phyloP scores from a whole-genome alignment of 2,888 invertebrate species.

The Alloplasta piceator region DNA sequence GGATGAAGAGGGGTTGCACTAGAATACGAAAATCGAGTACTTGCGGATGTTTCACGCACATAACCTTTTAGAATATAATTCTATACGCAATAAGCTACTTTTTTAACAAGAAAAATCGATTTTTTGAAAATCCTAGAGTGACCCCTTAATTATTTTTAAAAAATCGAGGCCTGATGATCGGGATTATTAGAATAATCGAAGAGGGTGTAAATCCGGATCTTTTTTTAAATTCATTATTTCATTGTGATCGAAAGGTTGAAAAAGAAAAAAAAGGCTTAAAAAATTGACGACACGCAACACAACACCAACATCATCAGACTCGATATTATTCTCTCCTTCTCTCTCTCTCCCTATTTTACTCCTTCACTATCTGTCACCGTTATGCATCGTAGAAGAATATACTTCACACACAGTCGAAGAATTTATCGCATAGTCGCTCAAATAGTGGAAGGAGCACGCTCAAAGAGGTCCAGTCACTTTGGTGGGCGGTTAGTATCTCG shows the following conservation, averaged over 20 bases:
- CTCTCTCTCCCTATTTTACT: slow-evolving; percentile 4
- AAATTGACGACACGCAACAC: slow-evolving; percentile 6
- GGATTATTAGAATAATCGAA: not conserved
- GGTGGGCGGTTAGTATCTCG: slow-evolving; percentile 62
- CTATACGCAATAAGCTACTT: too few species aligned
- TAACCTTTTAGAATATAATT: too few species aligned
- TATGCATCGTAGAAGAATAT: slow-evolving; percentile 52
- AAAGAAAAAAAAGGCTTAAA: slow-evolving; percentile 4
- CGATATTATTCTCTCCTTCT: slow-evolving; percentile 37
- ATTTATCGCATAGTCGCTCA: slow-evolving; percentile 19
- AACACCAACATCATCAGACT: slow-evolving; percentile 51
- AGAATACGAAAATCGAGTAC: too few species aligned
- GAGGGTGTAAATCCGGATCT: not conserved
- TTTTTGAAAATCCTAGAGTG: too few species aligned
- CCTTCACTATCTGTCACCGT: slow-evolving; percentile 51
- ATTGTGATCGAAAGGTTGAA: not conserved
- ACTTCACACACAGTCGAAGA: not conserved
- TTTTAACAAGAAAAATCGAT: too few species aligned
- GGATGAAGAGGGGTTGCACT: too few species aligned
- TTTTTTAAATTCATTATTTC: not conserved
- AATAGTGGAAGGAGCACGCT: slow-evolving; percentile 9
- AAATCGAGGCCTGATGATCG: not conserved
- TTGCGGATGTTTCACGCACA: too few species aligned
- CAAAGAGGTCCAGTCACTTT: slow-evolving; percentile 54
- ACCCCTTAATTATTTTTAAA: too few species aligned